Conservation (phyloP, 2,113 vertebrate genomes). For the Bagarius yarrelli region DNA sequence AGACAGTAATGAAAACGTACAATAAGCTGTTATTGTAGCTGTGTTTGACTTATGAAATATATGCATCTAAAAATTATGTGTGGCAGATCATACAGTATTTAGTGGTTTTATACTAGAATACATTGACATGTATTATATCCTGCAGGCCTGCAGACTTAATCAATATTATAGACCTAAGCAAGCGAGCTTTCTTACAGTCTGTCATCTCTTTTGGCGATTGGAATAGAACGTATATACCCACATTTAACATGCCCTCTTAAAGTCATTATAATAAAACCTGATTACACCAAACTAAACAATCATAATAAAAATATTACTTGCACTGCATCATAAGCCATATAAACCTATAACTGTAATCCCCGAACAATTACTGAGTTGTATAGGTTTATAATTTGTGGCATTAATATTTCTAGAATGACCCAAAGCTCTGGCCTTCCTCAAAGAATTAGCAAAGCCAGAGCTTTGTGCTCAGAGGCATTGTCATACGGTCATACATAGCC, state of each 20-base stretch:
- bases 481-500: too few relatives aligned
- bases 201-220: neutral
- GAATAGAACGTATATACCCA: neutral
- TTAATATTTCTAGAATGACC: too few relatives aligned
- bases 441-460: too few relatives aligned
- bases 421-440: too few relatives aligned
- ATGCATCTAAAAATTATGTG: neutral
- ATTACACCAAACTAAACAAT: too few relatives aligned
- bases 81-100: neutral
- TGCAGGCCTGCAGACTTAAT: conserved; percentile 5
- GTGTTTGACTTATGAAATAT: conserved; percentile 6
- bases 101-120: neutral
- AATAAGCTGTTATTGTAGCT: neutral
- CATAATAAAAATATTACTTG: too few relatives aligned
- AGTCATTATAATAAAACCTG: conserved; percentile 9
- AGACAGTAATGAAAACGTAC: neutral
- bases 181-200: neutral
- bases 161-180: conserved; percentile 23
- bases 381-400: too few relatives aligned
- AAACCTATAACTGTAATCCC: too few relatives aligned
- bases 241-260: neutral
- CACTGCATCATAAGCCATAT: too few relatives aligned
- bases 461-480: too few relatives aligned
- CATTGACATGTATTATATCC: neutral
- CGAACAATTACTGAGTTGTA: too few relatives aligned